Evolutionary conservation across 2,888 invertebrate genomes (phyloP), one percentile per base, ranked within the genome.

Genomic region (Camptogramma bilineatum): DNA sequence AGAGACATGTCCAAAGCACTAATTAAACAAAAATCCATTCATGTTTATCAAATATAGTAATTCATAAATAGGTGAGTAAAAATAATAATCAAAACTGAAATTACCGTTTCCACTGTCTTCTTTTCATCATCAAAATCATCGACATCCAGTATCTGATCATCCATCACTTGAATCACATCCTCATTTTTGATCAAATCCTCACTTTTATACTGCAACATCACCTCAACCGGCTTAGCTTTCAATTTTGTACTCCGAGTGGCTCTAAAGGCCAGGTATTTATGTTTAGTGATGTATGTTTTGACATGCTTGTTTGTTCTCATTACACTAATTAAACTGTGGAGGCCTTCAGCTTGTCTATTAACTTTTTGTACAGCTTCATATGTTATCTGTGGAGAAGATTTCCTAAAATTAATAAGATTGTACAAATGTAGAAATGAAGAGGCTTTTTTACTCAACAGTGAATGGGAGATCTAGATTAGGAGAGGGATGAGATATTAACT

Each of bases 341-440:
- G 72, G 5, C 79, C 76, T 62, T 77, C 74, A 1, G 66, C 70
- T 13, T 66, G 64, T 63, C 78, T 79, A 66, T 87, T 82, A 54
- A 86, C 66, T 57, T 74, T 79, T 34, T 76, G 71, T 9, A 88
- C 69, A 18, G 83, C 71, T 66, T 80, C 81, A 69, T 82, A 81
- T 0, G 73, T 72, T 24, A 79, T 67, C 82, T 82, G 75, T 13
- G 69, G 75, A 67, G 17, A 46, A 44, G 19, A 44, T 7, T 62
- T 21, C 1, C n/a, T n/a, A 28, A 28, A 28, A 2, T 4, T 21
- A 3, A 21, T 21, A 21, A 21, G 21, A n/a, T n/a, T n/a, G n/a
- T n/a, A n/a, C n/a, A n/a, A n/a, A n/a, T n/a, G n/a, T n/a, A n/a
- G n/a, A n/a, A n/a, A n/a, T n/a, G n/a, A n/a, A n/a, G n/a, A n/a